Evolutionary conservation across 2,888 invertebrate species (phyloP), one percentile per base, ranked within the genome.

Genomic region (Parnassius smintheus): DNA sequence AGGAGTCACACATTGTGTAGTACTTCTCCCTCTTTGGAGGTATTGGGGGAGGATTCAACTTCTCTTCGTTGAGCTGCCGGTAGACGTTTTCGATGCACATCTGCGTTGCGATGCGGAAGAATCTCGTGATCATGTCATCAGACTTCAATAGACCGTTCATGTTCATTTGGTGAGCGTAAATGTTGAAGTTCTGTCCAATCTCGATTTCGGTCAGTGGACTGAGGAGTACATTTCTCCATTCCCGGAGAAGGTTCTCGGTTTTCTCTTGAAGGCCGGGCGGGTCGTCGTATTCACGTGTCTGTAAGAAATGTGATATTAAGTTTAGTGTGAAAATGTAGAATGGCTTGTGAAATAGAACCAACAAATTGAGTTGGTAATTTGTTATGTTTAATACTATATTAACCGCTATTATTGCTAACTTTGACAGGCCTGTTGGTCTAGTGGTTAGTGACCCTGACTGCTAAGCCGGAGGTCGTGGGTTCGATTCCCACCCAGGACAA

Each of bases 101-200:
- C 84, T 99, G 98, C 0, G 98, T 98, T 62, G 98, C 98, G 66
- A 99, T 94, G 52, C 99, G 95, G 93, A 99, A 99, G 92, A 99
- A 99, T 64, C 99, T 92, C 0, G 98, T 98, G 67, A 99, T 98
- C 77, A 98, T 93, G 79, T 99, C 99, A 80, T 99, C 99, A 0
- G 98, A 98, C 85, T 99, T 99, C 59, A 99, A 92, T 65, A 99
- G 98, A 4, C 99, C 90, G 53, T 87, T 75, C 84, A 97, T 94
- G 83, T 98, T 98, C 98, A 99, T 98, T 85, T 98, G 96, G 77
- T 97, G 97, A 3, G 99, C 98, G 86, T 99, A 99, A 70, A 97
- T 91, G 68, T 96, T 95, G 85, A 99, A 98, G 50, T 98, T 97
- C 85, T 98, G 98, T 0, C 95, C 95, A 0, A 97, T 94, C 78